Evolutionary conservation across 2,113 vertebrate genomes (phyloP), one percentile per base, ranked within the genome.

Genomic region (Neomonachus schauinslandi): DNA sequence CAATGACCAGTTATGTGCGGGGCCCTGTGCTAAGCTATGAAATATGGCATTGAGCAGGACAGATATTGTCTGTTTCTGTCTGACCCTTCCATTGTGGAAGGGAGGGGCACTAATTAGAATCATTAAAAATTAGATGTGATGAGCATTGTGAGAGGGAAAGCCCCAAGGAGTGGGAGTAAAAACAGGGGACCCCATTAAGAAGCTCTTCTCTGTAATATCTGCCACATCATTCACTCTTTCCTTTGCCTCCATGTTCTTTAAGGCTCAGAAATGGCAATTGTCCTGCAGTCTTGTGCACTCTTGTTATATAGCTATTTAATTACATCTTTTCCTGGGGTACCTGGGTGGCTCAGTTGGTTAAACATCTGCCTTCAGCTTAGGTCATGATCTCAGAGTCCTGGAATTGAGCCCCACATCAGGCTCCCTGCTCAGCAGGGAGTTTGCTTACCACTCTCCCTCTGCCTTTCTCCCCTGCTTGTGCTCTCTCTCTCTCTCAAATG

Each of bases 191-290:
- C 2, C n/a, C 67, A 2, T 81, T 11, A 46, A 36, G 5, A 46
- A 51, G 5, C 6, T 81, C 3, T 51, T 77, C 15, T 85, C 28
- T 19, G 3, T 28, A 86, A 39, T 28, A 59, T 89, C 21, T 82
- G 46, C 14, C 39, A 72, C 14, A 13, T 65, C 2, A 5, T 5
- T 15, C 12, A 55, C 1, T 5, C 14, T 19, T 1, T 26, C 13
- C 24, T 81, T 72, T 77, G 11, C 11, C 7, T 57, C 19, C 1
- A 13, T 5, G 1, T 63, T 69, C 49, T 93, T 80, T 28, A 87
- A 74, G 42, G 1, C 21, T 93, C 39, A 31, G 59, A 74, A 19
- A 49, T 36, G 11, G 1, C 13, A 21, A 33, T 13, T 33, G 4
- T 3, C 8, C 24, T 46, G 5, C 5, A 46, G 3, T 69, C 13